phyloP scores from a whole-genome alignment of 2,888 invertebrate species.

The Ormia ochracea region DNA sequence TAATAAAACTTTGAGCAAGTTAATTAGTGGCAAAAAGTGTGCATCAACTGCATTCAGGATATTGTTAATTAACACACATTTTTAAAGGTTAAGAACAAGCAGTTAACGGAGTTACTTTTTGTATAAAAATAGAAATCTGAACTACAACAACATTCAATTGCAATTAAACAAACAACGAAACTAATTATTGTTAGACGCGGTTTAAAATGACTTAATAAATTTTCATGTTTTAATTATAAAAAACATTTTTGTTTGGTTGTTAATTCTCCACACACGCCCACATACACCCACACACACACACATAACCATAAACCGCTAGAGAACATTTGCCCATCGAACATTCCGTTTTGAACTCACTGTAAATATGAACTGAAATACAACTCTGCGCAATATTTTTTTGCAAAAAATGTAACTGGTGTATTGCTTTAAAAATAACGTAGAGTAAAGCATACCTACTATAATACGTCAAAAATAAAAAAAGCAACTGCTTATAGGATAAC shows the following conservation, averaged over 20 bases:
- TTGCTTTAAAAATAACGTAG: too few species aligned
- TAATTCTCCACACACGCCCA: neutral
- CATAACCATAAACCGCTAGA: neutral
- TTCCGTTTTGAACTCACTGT: too few species aligned
- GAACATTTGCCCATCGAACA: too few species aligned
- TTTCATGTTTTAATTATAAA: slow-evolving; percentile 7
- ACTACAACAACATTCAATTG: slow-evolving; percentile 13
- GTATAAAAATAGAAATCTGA: slow-evolving; percentile 44
- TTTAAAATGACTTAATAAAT: slow-evolving; percentile 41
- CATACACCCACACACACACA: neutral
- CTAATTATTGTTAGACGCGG: slow-evolving; percentile 13
- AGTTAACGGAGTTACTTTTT: slow-evolving; percentile 20
- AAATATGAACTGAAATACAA: too few species aligned
- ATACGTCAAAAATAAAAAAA: too few species aligned
- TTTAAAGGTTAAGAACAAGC: slow-evolving; percentile 49
- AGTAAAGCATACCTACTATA: too few species aligned
- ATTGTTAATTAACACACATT: slow-evolving; percentile 53
- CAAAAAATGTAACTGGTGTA: too few species aligned
- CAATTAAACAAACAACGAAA: slow-evolving; percentile 10
- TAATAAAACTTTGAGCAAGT: neutral
- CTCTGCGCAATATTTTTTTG: too few species aligned
- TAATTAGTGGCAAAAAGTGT: neutral
- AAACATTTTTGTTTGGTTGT: neutral
- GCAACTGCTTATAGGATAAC: too few species aligned
- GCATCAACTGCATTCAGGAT: slow-evolving; percentile 27